Base-by-base conservation (phyloP, 2,888 invertebrate genomes). In the Beris chalybata region DNA sequence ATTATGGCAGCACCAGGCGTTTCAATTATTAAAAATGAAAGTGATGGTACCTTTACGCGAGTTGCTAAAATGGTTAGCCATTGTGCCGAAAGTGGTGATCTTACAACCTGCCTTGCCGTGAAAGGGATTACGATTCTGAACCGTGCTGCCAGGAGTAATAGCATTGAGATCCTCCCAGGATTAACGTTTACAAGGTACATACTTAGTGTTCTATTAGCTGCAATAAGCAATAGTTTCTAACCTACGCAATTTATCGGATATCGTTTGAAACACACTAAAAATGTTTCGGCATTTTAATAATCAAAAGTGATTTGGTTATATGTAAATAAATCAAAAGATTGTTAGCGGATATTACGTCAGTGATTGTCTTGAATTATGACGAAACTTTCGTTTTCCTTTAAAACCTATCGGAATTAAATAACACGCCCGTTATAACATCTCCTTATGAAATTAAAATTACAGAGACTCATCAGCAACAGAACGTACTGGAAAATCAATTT, bases 101-200 rank as follows among this genome's bases (percentile, higher is more conserved):
- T 84, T 71, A 74, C 83, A 71, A 83, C 83, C 67, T 87, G 87
- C 77, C 75, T 86, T 66, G 84, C 86, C 48, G 82, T 86, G 57
- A 86, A 85, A 77, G 82, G 85, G 44, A 82, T 85, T 69, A 82
- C 82, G 55, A 82, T 83, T 56, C 72, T 88, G 65, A 82, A 85
- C 71, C 82, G 84, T 65, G 85, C 85, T 0, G 81, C 85, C 53
- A 82, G 84, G 69, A 83, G 84, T 71, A 81, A 81, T 71, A 82
- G 83, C 73, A 81, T 89, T 68, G 82, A 85, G 68, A 73, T 88
- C 61, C 67, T 84, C 70, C 84, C 85, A 54, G 88, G 88, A 67
- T 78, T 88, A 65, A 81, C 82, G 67, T 83, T 88, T 71, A 80
- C 84, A 70, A 83, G 83, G 82, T 84, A 81, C 76, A 76, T 38